Evolutionary conservation across 1,140 invertebrate genomes (phyloP), one percentile per base, ranked within the genome.

Genomic region (Danaus plexippus): DNA sequence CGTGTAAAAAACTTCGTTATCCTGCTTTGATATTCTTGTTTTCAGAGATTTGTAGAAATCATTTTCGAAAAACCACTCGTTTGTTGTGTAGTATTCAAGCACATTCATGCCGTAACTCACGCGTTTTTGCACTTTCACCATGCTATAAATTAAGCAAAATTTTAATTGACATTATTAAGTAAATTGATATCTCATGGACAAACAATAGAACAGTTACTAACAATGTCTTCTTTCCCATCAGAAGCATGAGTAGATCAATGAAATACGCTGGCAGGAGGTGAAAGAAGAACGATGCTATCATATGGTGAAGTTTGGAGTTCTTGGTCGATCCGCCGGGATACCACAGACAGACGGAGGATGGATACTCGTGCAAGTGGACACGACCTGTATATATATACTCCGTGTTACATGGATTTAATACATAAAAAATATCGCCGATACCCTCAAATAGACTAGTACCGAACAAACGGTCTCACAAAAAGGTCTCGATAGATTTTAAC

Each of bases 21-120:
- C 92, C 12, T 85, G 76, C 48, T 87, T 71, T 74, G 90, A 85
- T 59, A 98, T 68, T 41, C 78, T 80, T 1, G 88, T 64, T 43
- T 89, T 86, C 11, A 98, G 71, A 61, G 91, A 73, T 60, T 85
- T 80, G 59, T 95, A 89, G 51, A 92, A 92, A 5, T 94, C 91
- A 60, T 94, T 95, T 45, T 80, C 86, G 77, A 97, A 97, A 46
- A 89, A 87, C 95, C 95, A 97, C 67, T 93, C 88, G 71, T 93
- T 92, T 2, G 91, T 94, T 6, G 95, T 97, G 74, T 97, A 98
- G 78, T 95, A 97, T 67, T 96, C 92, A 0, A 97, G 77, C 1
- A 93, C 84, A 55, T 90, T 84, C 0, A 94, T 61, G 0, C 93
- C 93, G 43, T 85, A 86, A 8, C 88, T 89, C 7, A 94, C 88